These are phyloP conservation scores for Acrobasis repandana DNA, from an alignment of 2,888 invertebrate species.

Conservation along the genomic window DNA sequence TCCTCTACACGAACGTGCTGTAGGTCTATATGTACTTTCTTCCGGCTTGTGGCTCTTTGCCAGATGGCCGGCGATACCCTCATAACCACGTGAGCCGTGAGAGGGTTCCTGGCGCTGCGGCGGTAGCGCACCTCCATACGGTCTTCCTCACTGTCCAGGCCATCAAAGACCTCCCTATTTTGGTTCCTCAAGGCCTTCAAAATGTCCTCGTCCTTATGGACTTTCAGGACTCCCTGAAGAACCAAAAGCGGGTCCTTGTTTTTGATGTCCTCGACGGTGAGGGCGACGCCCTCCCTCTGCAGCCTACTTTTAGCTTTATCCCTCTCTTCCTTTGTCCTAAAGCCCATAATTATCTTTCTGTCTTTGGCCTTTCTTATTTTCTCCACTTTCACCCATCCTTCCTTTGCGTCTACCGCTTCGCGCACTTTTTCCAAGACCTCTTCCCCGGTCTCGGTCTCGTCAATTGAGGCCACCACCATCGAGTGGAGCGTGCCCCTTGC, in stretches of 20 bases:
- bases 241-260: slow-evolving; percentile 6
- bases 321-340: background rate
- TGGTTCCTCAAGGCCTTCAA: slow-evolving; percentile 21
- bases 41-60: background rate
- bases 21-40: background rate
- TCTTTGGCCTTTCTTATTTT: background rate
- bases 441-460: background rate
- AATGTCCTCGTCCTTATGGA: slow-evolving; percentile 28
- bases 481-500: background rate
- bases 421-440: background rate
- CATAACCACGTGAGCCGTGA: slow-evolving; percentile 24
- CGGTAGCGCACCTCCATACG: slow-evolving; percentile 15
- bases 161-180: background rate
- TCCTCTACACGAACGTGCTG: background rate
- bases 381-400: background rate
- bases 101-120: slow-evolving; percentile 25
- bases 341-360: background rate
- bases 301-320: background rate
- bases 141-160: slow-evolving; percentile 4
- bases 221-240: background rate
- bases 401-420: background rate
- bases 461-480: background rate
- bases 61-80: slow-evolving; percentile 23
- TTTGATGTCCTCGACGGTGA: slow-evolving; percentile 21
- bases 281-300: slow-evolving; percentile 13